Evolutionary conservation across 2,888 invertebrate species (phyloP), one percentile per base, ranked within the genome.

Genomic region (Rotaria socialis): DNA sequence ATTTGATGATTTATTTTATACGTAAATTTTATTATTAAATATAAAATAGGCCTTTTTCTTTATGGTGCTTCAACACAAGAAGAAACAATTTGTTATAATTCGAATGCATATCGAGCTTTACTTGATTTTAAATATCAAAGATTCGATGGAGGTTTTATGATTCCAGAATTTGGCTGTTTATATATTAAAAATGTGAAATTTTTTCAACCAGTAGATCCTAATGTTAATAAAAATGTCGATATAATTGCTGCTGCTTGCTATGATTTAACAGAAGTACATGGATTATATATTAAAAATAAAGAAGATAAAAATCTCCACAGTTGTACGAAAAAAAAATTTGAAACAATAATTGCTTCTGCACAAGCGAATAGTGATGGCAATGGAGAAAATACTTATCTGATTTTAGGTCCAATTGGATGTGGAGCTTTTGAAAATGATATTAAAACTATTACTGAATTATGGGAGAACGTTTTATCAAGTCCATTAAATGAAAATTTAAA

Each of bases 81-180:
- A 47, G 80, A 80, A 80, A 80, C 80, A 47, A 80, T 80, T 4
- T 80, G 80, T 47, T 47, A 80, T n/a, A 43, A 80, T 80, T 80
- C 80, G 0, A 8, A 80, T 80, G 24, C 47, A 80, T 80, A 80
- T 80, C 47, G 10, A 4, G 80, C 80, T n/a, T 80, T 80, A 47
- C 22, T 80, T 8, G 80, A 80, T 80, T 47, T 47, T 80, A 80
- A 80, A 47, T 80, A 80, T 47, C 22, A 43, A 8, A 22, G 24
- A 3, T 80, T 80, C 14, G 47, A 80, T 47, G 80, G 80, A 8
- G 80, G 80, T 19, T 80, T 80, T n/a, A 41, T 80, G 4, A 80
- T 80, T 11, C 80, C 80, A 7, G 80, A 80, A 80, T 80, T 47
- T n/a, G 80, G 80, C 11, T 43, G 43, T n/a, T 47, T 80, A 47